Evolutionary conservation across 2,797 vertebrate genomes (phyloP).

Genomic region (Melanotaenia boesemani): DNA sequence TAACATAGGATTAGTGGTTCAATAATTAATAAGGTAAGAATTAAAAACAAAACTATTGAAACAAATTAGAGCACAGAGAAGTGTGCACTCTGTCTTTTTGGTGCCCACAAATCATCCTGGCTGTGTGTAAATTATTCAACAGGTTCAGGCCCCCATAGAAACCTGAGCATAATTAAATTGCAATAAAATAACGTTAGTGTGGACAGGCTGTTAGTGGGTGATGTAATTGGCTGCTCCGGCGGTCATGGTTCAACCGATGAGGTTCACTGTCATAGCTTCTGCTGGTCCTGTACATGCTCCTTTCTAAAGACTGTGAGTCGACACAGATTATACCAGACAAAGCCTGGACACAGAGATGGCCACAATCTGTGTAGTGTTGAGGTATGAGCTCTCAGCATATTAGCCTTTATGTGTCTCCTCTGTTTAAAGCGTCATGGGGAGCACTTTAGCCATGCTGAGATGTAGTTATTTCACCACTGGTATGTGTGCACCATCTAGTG

Average conservation of each 20-base stretch:
- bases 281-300: constrained; percentile 21
- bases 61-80: constrained; percentile 67
- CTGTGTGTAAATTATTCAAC: constrained; percentile 83
- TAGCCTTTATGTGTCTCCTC: constrained; percentile 1
- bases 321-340: constrained; percentile 21
- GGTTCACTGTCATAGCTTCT: constrained; percentile 68
- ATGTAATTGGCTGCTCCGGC: constrained; percentile 82
- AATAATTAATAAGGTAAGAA: constrained; percentile 46
- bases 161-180: constrained; percentile 89
- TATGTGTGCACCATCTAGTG: constrained; percentile 78
- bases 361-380: constrained; percentile 3
- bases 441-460: neutral
- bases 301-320: constrained; percentile 34
- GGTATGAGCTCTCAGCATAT: neutral
- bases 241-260: constrained; percentile 76
- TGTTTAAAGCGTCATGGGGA: constrained; percentile 4
- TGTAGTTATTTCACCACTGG: constrained; percentile 42
- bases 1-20: constrained; percentile 44
- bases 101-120: constrained; percentile 82
- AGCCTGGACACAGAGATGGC: constrained; percentile 16
- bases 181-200: constrained; percentile 89
- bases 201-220: constrained; percentile 84
- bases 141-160: constrained; percentile 81
- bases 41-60: constrained; percentile 61
- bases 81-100: constrained; percentile 73